Percentiles rank a stretch among this genome's conserved stretches.
Evolutionary conservation across 2,113 vertebrate genomes (phyloP).

Genomic region (Ochotona princeps): DNA sequence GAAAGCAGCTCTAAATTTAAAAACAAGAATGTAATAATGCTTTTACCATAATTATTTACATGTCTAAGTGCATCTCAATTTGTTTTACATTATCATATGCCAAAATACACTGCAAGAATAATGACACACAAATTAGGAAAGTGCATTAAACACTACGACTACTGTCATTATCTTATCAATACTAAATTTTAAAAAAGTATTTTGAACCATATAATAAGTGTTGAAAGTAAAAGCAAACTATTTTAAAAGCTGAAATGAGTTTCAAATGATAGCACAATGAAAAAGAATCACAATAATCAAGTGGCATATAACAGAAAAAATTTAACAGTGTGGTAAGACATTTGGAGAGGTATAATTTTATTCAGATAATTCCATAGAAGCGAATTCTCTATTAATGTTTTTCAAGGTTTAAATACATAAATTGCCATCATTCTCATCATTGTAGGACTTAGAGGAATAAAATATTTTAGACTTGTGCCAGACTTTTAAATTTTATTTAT

Average conservation of each 20-base stretch:
- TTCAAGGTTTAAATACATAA: neutral
- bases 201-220: conserved; percentile 54
- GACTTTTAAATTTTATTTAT: neutral
- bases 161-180: conserved; percentile 61
- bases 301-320: conserved; percentile 18
- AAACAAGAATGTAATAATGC: conserved; percentile 30
- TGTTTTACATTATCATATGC: conserved; percentile 69
- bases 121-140: conserved; percentile 63
- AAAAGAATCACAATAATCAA: conserved; percentile 62
- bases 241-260: conserved; percentile 60
- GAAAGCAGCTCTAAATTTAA: conserved; percentile 63
- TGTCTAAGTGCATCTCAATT: conserved; percentile 65
- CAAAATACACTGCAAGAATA: conserved; percentile 55
- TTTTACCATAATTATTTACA: conserved; percentile 71
- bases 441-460: neutral
- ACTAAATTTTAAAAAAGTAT: conserved; percentile 14
- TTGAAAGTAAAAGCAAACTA: conserved; percentile 58
- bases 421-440: neutral
- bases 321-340: neutral
- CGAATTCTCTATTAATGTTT: neutral
- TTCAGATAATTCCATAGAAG: neutral
- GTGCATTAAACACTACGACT: conserved; percentile 26
- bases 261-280: conserved; percentile 49
- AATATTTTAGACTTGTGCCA: neutral
- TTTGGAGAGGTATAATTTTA: neutral